Percentiles rank a stretch among this genome's conserved stretches.
phyloP scores from a whole-genome alignment of 2,888 invertebrate species.

The Apamea crenata region DNA sequence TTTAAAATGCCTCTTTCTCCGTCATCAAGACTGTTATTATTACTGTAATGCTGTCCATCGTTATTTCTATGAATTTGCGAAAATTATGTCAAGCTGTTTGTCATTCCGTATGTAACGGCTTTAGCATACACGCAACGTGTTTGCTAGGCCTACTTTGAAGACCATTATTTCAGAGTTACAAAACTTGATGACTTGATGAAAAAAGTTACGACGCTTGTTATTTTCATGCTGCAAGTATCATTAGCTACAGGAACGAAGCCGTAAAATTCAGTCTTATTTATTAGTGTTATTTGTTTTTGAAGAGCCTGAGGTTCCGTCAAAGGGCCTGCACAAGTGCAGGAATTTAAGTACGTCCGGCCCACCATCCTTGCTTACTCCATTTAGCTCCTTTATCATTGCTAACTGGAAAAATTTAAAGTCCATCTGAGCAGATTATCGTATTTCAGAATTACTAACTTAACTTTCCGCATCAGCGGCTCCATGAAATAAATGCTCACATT shows the following conservation, averaged over 20 bases:
- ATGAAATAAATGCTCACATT: not conserved
- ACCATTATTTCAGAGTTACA: conserved; percentile 32
- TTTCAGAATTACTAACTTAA: no score
- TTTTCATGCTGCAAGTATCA: not conserved
- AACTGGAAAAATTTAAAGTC: not conserved
- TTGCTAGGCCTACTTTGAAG: conserved; percentile 23
- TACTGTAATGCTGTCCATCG: conserved; percentile 18
- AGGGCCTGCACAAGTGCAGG: not conserved
- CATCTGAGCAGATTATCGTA: no score
- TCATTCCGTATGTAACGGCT: conserved; percentile 55
- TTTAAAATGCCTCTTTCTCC: conserved; percentile 16
- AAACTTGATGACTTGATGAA: conserved; percentile 12
- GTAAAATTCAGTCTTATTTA: conserved; percentile 1
- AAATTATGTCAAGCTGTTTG: conserved; percentile 55
- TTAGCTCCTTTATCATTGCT: not conserved
- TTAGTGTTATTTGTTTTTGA: not conserved
- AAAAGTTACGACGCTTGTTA: not conserved
- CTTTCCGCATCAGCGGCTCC: not conserved
- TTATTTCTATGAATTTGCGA: conserved; percentile 55
- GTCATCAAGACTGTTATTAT: conserved; percentile 21
- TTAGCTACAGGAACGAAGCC: not conserved
- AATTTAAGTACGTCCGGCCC: not conserved
- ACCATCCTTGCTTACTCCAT: no score
- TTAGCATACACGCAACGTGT: conserved; percentile 18
- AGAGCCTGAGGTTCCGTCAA: not conserved